Base-by-base conservation (phyloP, 1,140 invertebrate species). In the Procambarus clarkii region DNA sequence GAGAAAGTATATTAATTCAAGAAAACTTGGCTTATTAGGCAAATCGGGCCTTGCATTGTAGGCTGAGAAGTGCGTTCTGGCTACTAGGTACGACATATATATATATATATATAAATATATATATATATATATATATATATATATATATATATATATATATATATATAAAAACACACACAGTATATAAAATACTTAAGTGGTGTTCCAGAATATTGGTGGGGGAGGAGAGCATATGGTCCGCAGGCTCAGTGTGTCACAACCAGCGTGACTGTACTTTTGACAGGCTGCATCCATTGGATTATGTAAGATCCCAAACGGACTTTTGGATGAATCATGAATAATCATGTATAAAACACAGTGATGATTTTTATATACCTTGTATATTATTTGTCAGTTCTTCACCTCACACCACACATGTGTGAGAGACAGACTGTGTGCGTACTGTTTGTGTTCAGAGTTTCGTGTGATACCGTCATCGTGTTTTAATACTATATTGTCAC, bases 311-410 rank as follows among this genome's bases (percentile, higher is more conserved):
- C 82, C 76, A 54, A 69, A 85, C 8, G 82, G 82, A 91, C 89
- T 78, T 85, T 85, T 91, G 89, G 89, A 91, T 85, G 89, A 91
- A 79, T 76, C 83, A 85, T 85, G 76, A 91, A 91, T 91, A 91
- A 91, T 91, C 89, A 91, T 91, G 89, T 91, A 91, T 91, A 91
- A 91, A 85, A 91, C 82, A 91, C 76, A 91, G 48, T 83, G 48
- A 76, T 89, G 87, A 82, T 89, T 89, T 89, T 89, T 89, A 82
- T 89, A 82, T 83, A 89, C 80, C 79, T 83, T 69, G 69, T 44
- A 48, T 83, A 76, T 69, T 21, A 82, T 81, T 80, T 71, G 58
- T 21, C 60, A 71, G n/a, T 64, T 80, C 8, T 88, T 69, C 60
- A 71, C 58, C 34, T 88, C 54, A 80, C 58, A 46, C 8, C 24